Base-by-base conservation (phyloP, 2,113 vertebrate genomes). In the Baryphthengus martii region DNA sequence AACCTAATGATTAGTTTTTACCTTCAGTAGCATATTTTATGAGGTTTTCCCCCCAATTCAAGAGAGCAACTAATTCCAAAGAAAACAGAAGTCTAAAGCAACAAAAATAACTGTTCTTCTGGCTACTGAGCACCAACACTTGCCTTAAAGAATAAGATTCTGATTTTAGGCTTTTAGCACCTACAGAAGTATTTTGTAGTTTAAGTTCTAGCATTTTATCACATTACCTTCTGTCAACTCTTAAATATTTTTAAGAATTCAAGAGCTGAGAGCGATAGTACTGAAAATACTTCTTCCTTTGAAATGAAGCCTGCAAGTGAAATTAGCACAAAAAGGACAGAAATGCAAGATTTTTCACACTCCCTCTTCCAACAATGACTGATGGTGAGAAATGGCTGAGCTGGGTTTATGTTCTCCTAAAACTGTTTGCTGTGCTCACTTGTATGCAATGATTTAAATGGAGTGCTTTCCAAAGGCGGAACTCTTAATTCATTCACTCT, bases 111-210 rank as follows among this genome's bases (percentile, higher is more conserved):
- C 65, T 37, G 5, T 14, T 75, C 52, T 44, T 56, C 58, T 62
- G 42, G 52, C n/a, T 87, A 65, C n/a, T 37, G 52, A 90, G 53
- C 35, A 72, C 35, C 76, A 62, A 39, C 53, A 49, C 77, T 68
- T 67, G 24, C 18, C 55, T 89, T 75, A 58, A 68, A 26, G 17
- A 85, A 21, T 4, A 53, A 26, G 39, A 76, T n/a, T 80, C 78
- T 75, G 45, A 80, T 85, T 71, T 88, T 52, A 96, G 55, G 90
- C 93, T 96, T 96, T 96, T 96, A 97, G 95, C 91, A 94, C 78
- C 74, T 92, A 59, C 59, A 62, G 24, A 63, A 91, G 35, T 50
- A 76, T 61, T 92, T 39, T 50, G 85, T 39, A 75, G 67, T 58
- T 91, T 58, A 71, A 85, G 31, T 83, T 79, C n/a, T 14, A 58